Base-by-base conservation (phyloP, 35 echinoderm and acorn worm genomes). In the Ptychodera flava region DNA sequence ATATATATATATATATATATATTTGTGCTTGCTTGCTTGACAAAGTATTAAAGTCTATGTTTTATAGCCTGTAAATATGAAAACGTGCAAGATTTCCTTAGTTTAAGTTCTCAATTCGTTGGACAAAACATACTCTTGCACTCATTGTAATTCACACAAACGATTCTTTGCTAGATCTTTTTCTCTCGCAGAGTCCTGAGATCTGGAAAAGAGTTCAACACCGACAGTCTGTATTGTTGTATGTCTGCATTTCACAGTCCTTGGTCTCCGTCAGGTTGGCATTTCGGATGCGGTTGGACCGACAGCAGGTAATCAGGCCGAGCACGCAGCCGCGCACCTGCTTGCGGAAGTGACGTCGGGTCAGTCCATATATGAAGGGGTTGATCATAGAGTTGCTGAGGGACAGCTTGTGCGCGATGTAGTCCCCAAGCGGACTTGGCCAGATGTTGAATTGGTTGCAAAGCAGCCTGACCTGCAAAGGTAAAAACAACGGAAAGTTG, bases 321-420 rank as follows among this genome's bases (percentile, higher is more conserved):
- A 64, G 6, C 6, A 64, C 45, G 45, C 45, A 64, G 6, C 6
- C 45, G 45, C 22, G 22, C 6, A 64, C 22, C 22, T 64, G 45
- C 81, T 84, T 35, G 0, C 93, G 89, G 22, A 91, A 87, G 33
- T 91, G 87, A 28, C 89, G 80, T 36, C 93, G 81, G 78, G 87
- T 91, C 28, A 94, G 38, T 15, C 93, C 89, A 37, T 94, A 94
- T 22, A 94, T 85, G 28, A 91, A 79, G 12, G 93, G 93, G 77
- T 94, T 91, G 81, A 94, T 91, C 0, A 90, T 88, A 0, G 89
- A 80, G 37, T 85, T 91, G 79, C 89, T 88, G 16, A 94, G 77
- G 32, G 91, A 94, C 12, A 94, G 77, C 28, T 87, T 80, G 30
- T 87, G 81, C 16, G 93, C 89, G 16, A 94, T 91, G 86, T 91